These are phyloP conservation scores for Sminthurides bifidus DNA, from an alignment of 1,140 invertebrate genomes.

Conservation along the genomic window DNA sequence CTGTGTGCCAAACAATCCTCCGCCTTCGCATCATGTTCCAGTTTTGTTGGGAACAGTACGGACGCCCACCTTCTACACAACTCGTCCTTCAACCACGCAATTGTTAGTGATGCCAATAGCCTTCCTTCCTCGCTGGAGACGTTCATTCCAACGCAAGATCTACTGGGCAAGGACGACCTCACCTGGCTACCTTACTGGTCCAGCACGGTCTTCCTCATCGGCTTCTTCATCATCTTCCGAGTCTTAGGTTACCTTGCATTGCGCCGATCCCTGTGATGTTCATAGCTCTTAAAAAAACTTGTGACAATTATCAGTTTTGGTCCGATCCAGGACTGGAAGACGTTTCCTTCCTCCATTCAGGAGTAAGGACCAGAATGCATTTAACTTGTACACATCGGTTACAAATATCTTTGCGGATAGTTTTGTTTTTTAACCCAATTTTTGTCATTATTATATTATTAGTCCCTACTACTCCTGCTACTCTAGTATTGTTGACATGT, in stretches of 20 bases:
- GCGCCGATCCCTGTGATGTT: constrained; percentile 35
- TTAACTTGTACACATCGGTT: no score
- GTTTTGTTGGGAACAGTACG: not conserved
- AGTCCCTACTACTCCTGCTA: no score
- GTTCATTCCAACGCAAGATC: constrained; percentile 13
- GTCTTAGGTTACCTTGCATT: constrained; percentile 61
- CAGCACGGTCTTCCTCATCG: constrained; percentile 59
- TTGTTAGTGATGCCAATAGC: not conserved
- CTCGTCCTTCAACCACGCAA: not conserved
- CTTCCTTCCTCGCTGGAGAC: constrained; percentile 43
- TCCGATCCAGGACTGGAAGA: no score
- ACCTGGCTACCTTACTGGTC: constrained; percentile 55
- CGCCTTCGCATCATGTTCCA: constrained; percentile 6
- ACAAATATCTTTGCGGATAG: no score
- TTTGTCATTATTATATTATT: no score
- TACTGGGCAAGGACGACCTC: constrained; percentile 34
- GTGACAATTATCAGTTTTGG: no score
- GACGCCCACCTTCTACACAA: not conserved
- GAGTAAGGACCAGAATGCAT: no score
- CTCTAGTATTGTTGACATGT: no score
- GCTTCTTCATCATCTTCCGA: constrained; percentile 60
- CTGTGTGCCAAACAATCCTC: not conserved
- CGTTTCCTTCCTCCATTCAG: no score
- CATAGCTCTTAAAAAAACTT: no score
- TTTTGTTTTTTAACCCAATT: no score